Percentiles rank a stretch among this genome's conserved stretches.
Conservation (phyloP, 2,113 vertebrate species). For the Gorsachius goisagi region DNA sequence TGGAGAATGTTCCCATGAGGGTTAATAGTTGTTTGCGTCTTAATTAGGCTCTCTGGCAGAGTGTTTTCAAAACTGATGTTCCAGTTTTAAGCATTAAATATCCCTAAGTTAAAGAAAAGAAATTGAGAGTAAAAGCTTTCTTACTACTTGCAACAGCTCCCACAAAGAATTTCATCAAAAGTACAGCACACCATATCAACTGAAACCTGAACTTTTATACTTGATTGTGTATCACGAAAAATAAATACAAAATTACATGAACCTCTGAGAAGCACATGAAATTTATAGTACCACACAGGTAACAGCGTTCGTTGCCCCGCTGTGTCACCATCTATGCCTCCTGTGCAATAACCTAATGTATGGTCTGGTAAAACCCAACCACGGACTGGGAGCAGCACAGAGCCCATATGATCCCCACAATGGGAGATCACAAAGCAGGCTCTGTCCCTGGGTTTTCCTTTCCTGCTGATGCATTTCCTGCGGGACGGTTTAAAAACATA, state of each 20-base stretch:
- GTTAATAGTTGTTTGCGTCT: neutral
- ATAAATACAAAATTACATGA: neutral
- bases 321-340: neutral
- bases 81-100: neutral
- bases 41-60: neutral
- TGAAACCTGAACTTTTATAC: neutral
- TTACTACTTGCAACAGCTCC: neutral
- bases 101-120: neutral
- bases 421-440: neutral
- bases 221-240: neutral
- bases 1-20: neutral
- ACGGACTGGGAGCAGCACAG: neutral
- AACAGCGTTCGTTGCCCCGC: accelerated
- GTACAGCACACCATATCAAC: neutral
- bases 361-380: neutral
- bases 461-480: neutral
- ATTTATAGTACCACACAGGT: neutral
- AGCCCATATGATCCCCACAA: accelerated
- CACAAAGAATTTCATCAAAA: neutral
- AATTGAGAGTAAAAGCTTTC: neutral
- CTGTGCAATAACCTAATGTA: neutral
- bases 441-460: neutral
- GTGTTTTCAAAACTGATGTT: neutral
- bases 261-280: neutral
- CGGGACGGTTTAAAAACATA: neutral